Evolutionary conservation across 2,113 vertebrate species (phyloP).

Genomic region (human (Homo sapiens)): DNA sequence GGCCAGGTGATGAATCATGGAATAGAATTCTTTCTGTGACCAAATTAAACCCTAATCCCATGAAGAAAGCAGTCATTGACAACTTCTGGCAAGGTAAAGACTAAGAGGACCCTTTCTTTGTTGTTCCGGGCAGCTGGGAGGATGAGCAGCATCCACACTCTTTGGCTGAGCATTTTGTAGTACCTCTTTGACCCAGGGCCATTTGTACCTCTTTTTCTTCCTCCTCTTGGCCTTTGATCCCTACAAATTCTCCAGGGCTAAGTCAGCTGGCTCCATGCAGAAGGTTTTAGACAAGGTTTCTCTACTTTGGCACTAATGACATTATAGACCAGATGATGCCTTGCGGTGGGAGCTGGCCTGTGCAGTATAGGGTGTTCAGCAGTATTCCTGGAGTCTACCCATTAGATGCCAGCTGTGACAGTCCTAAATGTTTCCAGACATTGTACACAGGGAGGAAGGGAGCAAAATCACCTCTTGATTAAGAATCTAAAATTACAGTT

Average conservation of each 20-base stretch:
- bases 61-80: background rate
- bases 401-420: background rate
- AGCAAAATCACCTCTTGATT: background rate
- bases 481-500: background rate
- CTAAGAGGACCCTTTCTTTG: background rate
- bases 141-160: background rate
- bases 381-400: background rate
- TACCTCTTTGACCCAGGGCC: background rate
- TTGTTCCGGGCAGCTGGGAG: background rate
- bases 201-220: background rate
- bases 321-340: background rate
- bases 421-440: slow-evolving; percentile 38
- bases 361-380: background rate
- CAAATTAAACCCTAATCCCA: background rate
- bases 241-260: background rate
- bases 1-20: slow-evolving; percentile 12
- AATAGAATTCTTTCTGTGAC: background rate
- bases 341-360: background rate
- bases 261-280: background rate
- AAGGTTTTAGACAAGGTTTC: background rate
- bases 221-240: background rate
- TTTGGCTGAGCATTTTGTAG: background rate
- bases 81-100: background rate
- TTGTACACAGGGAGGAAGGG: background rate
- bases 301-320: background rate